phyloP scores from a whole-genome alignment of 2,797 vertebrate species.

The Gallinago nigripennis region DNA sequence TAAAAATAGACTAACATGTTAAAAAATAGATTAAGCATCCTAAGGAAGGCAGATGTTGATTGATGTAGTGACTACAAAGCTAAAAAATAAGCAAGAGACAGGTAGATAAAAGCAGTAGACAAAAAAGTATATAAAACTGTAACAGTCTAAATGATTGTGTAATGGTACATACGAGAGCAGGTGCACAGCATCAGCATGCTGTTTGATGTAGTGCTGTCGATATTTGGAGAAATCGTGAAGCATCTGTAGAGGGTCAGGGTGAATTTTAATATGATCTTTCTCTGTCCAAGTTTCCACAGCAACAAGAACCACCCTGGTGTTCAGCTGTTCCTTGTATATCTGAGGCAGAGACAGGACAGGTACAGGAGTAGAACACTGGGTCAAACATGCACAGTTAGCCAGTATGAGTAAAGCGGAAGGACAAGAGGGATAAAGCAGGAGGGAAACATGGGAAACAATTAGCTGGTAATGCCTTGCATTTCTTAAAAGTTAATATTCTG shows the following conservation, averaged over 20 bases:
- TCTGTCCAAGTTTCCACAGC: constrained; percentile 97
- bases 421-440: constrained; percentile 73
- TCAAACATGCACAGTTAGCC: constrained; percentile 75
- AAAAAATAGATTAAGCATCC: neutral
- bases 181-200: constrained; percentile 91
- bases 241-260: constrained; percentile 89
- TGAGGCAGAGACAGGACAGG: constrained; percentile 80
- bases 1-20: neutral
- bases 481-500: neutral
- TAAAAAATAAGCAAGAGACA: neutral
- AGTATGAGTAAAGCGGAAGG: constrained; percentile 71
- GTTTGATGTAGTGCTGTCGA: constrained; percentile 89
- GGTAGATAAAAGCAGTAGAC: neutral
- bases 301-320: constrained; percentile 94
- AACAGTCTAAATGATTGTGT: neutral
- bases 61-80: neutral
- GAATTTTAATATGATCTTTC: constrained; percentile 89
- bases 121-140: neutral
- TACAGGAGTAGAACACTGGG: constrained; percentile 78
- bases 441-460: constrained; percentile 69
- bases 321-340: constrained; percentile 97
- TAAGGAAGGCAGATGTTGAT: neutral
- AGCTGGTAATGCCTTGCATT: constrained; percentile 41
- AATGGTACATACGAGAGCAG: constrained; percentile 88
- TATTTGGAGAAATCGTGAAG: constrained; percentile 94